phyloP scores from a whole-genome alignment of 2,113 vertebrate genomes.

The Leptocoma aspasia region DNA sequence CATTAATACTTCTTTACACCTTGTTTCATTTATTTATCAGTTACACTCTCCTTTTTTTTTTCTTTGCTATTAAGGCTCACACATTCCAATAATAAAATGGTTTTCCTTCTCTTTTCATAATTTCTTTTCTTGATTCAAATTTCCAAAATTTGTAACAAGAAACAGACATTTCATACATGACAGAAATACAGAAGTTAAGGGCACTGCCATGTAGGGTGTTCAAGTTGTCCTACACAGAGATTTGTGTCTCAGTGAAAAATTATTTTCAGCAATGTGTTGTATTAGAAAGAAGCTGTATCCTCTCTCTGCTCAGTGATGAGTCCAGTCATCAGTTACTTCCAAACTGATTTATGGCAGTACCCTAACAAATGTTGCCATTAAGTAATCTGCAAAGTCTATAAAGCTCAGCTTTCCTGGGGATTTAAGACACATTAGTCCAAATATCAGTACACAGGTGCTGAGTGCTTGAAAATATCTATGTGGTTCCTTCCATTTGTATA shows the following conservation, averaged over 20 bases:
- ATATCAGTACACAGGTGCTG: background rate
- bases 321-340: background rate
- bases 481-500: background rate
- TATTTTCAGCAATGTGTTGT: background rate
- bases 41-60: conserved; percentile 31
- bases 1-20: conserved; percentile 77
- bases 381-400: conserved; percentile 19
- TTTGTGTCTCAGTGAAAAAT: conserved; percentile 40
- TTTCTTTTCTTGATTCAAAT: conserved; percentile 46
- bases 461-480: background rate
- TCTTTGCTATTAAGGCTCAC: conserved; percentile 20
- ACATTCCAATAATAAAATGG: conserved; percentile 49
- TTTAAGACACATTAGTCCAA: background rate
- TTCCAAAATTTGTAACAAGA: conserved; percentile 51
- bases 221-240: conserved; percentile 31
- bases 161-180: conserved; percentile 27
- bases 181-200: conserved; percentile 30
- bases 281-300: background rate
- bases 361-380: conserved; percentile 15
- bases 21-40: conserved; percentile 79
- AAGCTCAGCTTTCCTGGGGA: background rate
- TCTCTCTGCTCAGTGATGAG: background rate
- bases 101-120: conserved; percentile 40
- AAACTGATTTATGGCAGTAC: conserved; percentile 8
- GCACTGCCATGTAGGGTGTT: conserved; percentile 2